These are phyloP conservation scores for Balanococcus diminutus DNA, from an alignment of 2,888 invertebrate genomes.

Conservation along the genomic window DNA sequence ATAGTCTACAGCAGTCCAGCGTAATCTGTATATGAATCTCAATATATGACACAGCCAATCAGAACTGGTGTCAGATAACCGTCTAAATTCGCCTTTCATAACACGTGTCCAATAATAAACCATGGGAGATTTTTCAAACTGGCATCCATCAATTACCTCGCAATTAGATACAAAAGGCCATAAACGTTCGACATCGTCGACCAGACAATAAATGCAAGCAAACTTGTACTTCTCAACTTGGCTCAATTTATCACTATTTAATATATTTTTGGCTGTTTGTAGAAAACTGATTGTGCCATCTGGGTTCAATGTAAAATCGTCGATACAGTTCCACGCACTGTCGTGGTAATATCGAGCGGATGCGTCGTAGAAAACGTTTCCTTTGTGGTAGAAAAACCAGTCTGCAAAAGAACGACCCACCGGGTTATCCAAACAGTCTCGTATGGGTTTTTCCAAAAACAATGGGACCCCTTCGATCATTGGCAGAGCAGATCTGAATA, in stretches of 20 bases:
- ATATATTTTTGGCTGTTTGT: background rate
- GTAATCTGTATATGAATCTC: background rate
- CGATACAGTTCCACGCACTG: background rate
- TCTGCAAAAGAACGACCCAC: background rate
- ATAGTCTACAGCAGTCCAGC: background rate
- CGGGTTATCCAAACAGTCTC: no score
- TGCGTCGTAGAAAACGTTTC: background rate
- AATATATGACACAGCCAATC: no score
- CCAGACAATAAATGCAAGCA: background rate
- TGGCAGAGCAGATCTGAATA: no score
- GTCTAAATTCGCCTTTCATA: background rate
- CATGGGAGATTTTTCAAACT: background rate
- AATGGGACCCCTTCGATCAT: no score
- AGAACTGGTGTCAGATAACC: background rate
- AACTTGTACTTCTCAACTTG: background rate
- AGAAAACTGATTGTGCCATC: background rate
- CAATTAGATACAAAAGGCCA: background rate
- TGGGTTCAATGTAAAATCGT: background rate
- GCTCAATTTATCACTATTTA: background rate
- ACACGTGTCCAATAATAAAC: background rate
- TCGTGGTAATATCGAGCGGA: background rate
- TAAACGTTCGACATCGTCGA: background rate
- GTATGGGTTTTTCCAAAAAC: no score
- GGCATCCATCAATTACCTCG: background rate
- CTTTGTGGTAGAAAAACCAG: background rate